A percentile compares a stretch with the other conserved stretches of the same genome.
phyloP scores from a whole-genome alignment of 2,113 vertebrate species.

The Agelaius tricolor region DNA sequence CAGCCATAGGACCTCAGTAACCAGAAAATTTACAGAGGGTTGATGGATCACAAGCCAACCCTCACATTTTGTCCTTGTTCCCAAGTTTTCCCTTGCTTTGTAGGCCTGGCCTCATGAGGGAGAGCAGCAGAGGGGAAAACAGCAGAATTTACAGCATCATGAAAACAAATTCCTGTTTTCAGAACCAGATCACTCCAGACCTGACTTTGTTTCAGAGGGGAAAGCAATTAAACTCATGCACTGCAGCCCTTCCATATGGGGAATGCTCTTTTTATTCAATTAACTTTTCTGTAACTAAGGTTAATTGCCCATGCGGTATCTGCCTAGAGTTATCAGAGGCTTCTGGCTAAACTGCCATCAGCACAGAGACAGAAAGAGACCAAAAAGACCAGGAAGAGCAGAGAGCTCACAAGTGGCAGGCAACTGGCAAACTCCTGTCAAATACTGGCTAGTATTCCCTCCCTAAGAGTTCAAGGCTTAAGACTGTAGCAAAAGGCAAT shows the following conservation, averaged over 20 bases:
- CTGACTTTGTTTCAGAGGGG: not conserved
- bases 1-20: not conserved
- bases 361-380: not conserved
- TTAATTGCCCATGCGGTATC: not conserved
- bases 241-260: not conserved
- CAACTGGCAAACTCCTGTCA: not conserved
- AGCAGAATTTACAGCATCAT: not conserved
- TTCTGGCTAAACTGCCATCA: not conserved
- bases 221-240: not conserved
- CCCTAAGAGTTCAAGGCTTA: not conserved
- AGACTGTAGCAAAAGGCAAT: not conserved
- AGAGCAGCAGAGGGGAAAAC: not conserved
- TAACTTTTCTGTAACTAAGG: conserved; percentile 10
- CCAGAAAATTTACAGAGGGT: not conserved
- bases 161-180: not conserved
- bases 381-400: not conserved
- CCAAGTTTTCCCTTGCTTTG: not conserved
- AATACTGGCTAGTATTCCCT: not conserved
- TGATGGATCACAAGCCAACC: not conserved
- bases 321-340: not conserved
- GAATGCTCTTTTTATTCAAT: conserved; percentile 42
- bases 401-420: not conserved
- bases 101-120: not conserved
- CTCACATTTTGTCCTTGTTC: not conserved
- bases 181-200: not conserved